Evolutionary conservation across 2,888 invertebrate species (phyloP).

Genomic region (Rhodophaea formosa): DNA sequence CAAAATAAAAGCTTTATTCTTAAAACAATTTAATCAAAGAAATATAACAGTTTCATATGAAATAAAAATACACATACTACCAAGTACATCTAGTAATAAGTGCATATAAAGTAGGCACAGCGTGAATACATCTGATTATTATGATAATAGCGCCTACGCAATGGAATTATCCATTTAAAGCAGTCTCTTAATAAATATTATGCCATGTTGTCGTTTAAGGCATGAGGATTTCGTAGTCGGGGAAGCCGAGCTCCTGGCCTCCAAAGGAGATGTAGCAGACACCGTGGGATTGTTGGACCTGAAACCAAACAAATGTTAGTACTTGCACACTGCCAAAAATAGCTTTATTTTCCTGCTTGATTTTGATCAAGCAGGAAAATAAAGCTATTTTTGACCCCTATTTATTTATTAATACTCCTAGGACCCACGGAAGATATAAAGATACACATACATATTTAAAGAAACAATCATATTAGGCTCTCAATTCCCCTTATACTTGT

Average conservation of each 20-base stretch:
- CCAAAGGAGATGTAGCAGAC: constrained; percentile 92
- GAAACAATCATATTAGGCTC: too few relatives aligned
- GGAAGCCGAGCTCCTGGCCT: constrained; percentile 89
- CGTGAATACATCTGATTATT: constrained; percentile 27
- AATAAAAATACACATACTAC: constrained; percentile 14
- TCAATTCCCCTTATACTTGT: too few relatives aligned
- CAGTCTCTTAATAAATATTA: constrained; percentile 20
- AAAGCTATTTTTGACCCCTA: too few relatives aligned
- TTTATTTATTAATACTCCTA: too few relatives aligned
- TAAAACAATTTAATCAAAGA: constrained; percentile 34
- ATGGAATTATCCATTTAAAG: constrained; percentile 25
- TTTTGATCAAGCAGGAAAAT: too few relatives aligned
- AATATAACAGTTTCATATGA: constrained; percentile 25
- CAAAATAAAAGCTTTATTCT: constrained; percentile 12
- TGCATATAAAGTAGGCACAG: constrained; percentile 32
- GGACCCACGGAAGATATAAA: too few relatives aligned
- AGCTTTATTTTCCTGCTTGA: too few relatives aligned
- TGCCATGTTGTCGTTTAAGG: constrained; percentile 42
- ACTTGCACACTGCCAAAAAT: too few relatives aligned
- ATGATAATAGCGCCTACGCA: constrained; percentile 7
- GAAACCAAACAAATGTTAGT: background rate
- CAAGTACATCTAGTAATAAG: constrained; percentile 6
- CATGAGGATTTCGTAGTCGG: constrained; percentile 90
- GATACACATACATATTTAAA: too few relatives aligned
- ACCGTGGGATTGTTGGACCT: constrained; percentile 88